A percentile compares a stretch with the other conserved stretches of the same genome.
These are phyloP conservation scores for Megaleporinus macrocephalus DNA, from an alignment of 2,113 vertebrate genomes.

Conservation along the genomic window DNA sequence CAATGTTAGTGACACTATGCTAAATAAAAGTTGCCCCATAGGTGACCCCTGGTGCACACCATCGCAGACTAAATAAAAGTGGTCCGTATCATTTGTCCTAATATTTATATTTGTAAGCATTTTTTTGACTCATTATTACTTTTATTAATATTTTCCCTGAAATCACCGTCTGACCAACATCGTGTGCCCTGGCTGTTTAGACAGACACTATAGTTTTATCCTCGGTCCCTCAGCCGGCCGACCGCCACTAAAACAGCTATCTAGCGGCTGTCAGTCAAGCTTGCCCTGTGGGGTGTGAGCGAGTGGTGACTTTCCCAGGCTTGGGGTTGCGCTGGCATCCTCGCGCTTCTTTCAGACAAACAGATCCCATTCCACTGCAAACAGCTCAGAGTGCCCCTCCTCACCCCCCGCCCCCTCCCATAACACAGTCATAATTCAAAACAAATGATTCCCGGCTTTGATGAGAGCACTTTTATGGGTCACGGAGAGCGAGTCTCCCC, in stretches of 20 bases:
- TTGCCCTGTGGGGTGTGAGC: conserved; percentile 78
- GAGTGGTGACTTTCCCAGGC: conserved; percentile 87
- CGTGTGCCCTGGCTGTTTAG: no score
- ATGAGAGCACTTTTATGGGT: conserved; percentile 99
- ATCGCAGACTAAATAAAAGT: background rate
- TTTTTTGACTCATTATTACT: no score
- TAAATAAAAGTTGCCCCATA: background rate
- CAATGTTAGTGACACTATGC: background rate
- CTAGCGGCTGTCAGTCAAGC: conserved; percentile 89
- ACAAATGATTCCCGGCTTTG: conserved; percentile 98
- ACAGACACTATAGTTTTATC: background rate
- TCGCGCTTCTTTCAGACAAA: conserved; percentile 97
- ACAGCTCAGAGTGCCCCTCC: conserved; percentile 78
- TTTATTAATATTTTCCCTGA: no score
- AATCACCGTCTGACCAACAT: no score
- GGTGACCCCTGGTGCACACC: background rate
- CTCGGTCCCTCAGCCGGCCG: background rate
- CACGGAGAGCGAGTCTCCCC: conserved; percentile 91
- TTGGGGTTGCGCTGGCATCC: conserved; percentile 79
- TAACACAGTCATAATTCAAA: conserved; percentile 99
- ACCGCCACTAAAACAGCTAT: conserved; percentile 6
- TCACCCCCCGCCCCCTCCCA: conserved; percentile 93
- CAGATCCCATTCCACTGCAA: conserved; percentile 99
- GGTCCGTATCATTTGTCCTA: no score
- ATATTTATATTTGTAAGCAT: no score